phyloP scores from a whole-genome alignment of 2,888 invertebrate genomes.

The Campoletis raptor region DNA sequence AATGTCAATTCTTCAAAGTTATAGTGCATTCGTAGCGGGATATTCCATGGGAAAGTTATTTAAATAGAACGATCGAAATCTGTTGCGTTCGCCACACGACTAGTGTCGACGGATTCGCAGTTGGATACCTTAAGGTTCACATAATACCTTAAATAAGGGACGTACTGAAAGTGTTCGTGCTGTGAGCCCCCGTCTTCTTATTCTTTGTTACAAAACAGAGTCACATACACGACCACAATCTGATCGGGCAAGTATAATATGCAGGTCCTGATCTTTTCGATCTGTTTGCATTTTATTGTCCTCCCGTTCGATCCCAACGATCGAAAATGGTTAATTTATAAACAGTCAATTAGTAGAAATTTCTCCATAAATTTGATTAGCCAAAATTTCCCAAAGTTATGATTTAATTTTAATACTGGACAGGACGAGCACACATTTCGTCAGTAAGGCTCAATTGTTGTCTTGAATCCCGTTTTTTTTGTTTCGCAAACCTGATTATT shows the following conservation, averaged over 20 bases:
- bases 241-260: conserved; percentile 43
- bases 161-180: conserved; percentile 34
- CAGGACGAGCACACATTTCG: background rate
- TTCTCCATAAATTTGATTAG: background rate
- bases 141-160: conserved; percentile 28
- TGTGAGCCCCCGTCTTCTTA: conserved; percentile 34
- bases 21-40: conserved; percentile 30
- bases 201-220: conserved; percentile 57
- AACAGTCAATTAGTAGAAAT: background rate
- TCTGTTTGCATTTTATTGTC: background rate
- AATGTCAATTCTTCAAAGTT: background rate
- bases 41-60: conserved; percentile 56
- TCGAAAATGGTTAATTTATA: background rate
- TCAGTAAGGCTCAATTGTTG: too few species aligned
- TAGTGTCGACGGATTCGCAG: conserved; percentile 63
- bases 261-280: conserved; percentile 15
- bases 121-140: conserved; percentile 25
- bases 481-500: too few species aligned
- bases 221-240: conserved; percentile 50
- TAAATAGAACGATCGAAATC: conserved; percentile 48
- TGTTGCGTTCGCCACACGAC: conserved; percentile 60
- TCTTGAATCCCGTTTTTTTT: too few species aligned
- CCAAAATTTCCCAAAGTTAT: background rate
- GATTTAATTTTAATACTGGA: background rate
- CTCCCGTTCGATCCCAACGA: background rate